phyloP scores from a whole-genome alignment of 2,797 vertebrate genomes.

The Labeo calbasu region DNA sequence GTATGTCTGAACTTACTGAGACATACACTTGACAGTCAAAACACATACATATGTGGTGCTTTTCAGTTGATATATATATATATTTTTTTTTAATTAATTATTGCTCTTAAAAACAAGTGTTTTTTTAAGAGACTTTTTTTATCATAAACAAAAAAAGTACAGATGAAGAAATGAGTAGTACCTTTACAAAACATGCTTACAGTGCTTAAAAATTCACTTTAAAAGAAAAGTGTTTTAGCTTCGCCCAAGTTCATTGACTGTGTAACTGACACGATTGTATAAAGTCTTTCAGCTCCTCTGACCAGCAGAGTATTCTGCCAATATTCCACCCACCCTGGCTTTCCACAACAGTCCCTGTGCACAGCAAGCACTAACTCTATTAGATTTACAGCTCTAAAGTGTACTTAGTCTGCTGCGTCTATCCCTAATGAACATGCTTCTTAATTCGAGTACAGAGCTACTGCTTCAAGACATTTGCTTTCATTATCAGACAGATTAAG shows the following conservation, averaged over 20 bases:
- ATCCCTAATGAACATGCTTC: conserved; percentile 55
- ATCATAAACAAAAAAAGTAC: not conserved
- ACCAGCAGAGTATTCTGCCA: conserved; percentile 61
- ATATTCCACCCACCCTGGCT: conserved; percentile 69
- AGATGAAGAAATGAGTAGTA: not conserved
- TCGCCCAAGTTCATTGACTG: not conserved
- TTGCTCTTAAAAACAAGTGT: not conserved
- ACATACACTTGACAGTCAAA: conserved; percentile 17
- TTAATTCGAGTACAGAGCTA: conserved; percentile 54
- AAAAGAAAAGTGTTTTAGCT: not conserved
- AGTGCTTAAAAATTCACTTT: not conserved
- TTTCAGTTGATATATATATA: conserved; percentile 2
- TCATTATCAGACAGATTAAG: conserved; percentile 59
- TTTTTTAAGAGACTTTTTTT: not conserved
- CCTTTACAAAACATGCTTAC: not conserved
- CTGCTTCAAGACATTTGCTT: conserved; percentile 56
- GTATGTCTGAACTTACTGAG: not conserved
- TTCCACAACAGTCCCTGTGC: conserved; percentile 69
- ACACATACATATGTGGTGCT: conserved; percentile 1
- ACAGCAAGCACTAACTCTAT: conserved; percentile 71
- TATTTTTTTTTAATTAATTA: not conserved
- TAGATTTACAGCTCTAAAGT: conserved; percentile 70
- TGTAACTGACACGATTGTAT: conserved; percentile 23
- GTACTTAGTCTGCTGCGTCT: conserved; percentile 61
- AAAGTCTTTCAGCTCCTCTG: conserved; percentile 38